Percentiles rank a stretch among this genome's conserved stretches.
Evolutionary conservation across 2,113 vertebrate genomes (phyloP).

Genomic region (Perca flavescens): DNA sequence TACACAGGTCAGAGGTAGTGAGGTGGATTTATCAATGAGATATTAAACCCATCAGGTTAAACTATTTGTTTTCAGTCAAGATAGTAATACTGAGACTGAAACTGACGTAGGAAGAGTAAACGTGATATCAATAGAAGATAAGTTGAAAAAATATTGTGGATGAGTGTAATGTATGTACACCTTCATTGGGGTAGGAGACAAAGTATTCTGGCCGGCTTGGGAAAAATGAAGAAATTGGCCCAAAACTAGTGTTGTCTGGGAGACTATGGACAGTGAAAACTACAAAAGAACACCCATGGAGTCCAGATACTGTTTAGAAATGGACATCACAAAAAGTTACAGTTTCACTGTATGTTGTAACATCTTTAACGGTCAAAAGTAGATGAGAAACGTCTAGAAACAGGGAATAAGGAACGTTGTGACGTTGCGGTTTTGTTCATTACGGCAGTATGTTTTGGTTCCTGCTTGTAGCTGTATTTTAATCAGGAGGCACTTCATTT

Average conservation of each 20-base stretch:
- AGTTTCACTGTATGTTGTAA: no score
- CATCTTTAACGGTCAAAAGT: no score
- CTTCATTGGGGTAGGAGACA: background rate
- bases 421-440: no score
- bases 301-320: background rate
- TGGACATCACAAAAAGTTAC: background rate
- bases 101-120: no score
- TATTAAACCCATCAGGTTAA: background rate
- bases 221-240: constrained; percentile 13
- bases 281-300: background rate
- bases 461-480: background rate
- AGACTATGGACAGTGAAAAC: background rate
- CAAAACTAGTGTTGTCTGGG: constrained; percentile 4
- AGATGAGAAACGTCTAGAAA: no score
- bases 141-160: background rate
- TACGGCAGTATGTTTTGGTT: background rate
- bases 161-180: background rate
- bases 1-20: background rate
- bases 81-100: background rate
- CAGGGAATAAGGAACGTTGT: no score
- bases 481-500: no score
- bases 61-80: background rate
- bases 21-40: constrained; percentile 28
- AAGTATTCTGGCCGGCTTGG: background rate
- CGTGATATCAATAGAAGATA: background rate